Evolutionary conservation across 2,888 invertebrate genomes (phyloP).

Genomic region (Sphinx pinastri): DNA sequence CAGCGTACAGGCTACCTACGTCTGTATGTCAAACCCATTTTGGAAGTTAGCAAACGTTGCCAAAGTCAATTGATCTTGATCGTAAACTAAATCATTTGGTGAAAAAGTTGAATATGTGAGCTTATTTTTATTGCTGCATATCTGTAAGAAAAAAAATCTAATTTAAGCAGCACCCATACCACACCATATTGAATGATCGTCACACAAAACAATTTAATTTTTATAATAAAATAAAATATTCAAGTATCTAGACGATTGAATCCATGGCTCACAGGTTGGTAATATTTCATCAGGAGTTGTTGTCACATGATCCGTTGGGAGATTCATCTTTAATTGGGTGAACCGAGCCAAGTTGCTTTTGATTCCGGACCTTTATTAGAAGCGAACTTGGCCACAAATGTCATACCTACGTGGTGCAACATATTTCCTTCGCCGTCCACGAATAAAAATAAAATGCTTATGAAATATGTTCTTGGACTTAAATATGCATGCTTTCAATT

Average conservation of each 20-base stretch:
- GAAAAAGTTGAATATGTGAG: background rate
- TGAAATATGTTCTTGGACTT: background rate
- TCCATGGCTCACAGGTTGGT: slow-evolving; percentile 48
- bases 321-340: slow-evolving; percentile 81
- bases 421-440: slow-evolving; percentile 4
- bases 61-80: slow-evolving; percentile 20
- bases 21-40: slow-evolving; percentile 59
- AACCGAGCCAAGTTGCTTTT: slow-evolving; percentile 57
- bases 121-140: too few species aligned
- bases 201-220: background rate
- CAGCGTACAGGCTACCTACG: slow-evolving; percentile 54
- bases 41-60: slow-evolving; percentile 51
- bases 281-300: slow-evolving; percentile 75
- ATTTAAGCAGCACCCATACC: background rate
- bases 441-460: slow-evolving; percentile 6
- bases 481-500: background rate
- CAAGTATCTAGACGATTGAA: slow-evolving; percentile 58
- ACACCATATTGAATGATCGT: too few species aligned
- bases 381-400: slow-evolving; percentile 44
- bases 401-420: slow-evolving; percentile 43
- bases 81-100: background rate
- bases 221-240: slow-evolving; percentile 17
- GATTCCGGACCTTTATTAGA: slow-evolving; percentile 58
- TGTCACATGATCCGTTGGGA: slow-evolving; percentile 77
- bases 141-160: background rate